These are phyloP conservation scores for Toxostoma redivivum DNA, from an alignment of 2,113 vertebrate genomes.

Conservation along the genomic window DNA sequence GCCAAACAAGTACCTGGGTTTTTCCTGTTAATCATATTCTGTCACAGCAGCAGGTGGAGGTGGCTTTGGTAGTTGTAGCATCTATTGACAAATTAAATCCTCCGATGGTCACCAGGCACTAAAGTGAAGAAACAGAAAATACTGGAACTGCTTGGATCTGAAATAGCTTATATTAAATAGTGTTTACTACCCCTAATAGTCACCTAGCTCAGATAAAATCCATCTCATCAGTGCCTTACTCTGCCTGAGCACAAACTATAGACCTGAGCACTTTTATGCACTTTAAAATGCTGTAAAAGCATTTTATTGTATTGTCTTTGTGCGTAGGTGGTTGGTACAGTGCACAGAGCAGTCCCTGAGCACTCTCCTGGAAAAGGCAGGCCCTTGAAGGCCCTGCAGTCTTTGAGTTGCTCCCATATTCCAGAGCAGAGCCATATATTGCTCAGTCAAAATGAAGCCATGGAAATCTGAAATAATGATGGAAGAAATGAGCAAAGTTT, in stretches of 20 bases:
- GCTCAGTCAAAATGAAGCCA: conserved; percentile 51
- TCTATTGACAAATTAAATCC: not conserved
- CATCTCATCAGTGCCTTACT: not conserved
- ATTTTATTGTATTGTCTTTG: not conserved
- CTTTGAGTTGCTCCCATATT: not conserved
- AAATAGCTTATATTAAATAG: not conserved
- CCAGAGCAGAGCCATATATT: not conserved
- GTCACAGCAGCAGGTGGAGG: not conserved
- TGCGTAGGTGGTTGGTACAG: not conserved
- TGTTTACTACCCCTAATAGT: not conserved
- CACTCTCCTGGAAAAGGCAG: not conserved
- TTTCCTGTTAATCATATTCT: not conserved
- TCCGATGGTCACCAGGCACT: not conserved
- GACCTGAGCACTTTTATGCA: not conserved
- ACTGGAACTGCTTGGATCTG: not conserved
- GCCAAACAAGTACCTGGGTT: not conserved
- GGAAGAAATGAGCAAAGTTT: conserved; percentile 74
- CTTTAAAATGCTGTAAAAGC: not conserved
- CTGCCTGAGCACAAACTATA: not conserved
- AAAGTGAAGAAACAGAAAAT: not conserved
- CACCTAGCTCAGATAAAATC: not conserved
- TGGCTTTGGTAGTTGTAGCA: not conserved
- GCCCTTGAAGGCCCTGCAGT: not conserved
- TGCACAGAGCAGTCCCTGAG: not conserved
- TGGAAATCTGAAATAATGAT: conserved; percentile 65